Conservation (phyloP, 2,888 invertebrate genomes). For the Archaeoteleia sp. region DNA sequence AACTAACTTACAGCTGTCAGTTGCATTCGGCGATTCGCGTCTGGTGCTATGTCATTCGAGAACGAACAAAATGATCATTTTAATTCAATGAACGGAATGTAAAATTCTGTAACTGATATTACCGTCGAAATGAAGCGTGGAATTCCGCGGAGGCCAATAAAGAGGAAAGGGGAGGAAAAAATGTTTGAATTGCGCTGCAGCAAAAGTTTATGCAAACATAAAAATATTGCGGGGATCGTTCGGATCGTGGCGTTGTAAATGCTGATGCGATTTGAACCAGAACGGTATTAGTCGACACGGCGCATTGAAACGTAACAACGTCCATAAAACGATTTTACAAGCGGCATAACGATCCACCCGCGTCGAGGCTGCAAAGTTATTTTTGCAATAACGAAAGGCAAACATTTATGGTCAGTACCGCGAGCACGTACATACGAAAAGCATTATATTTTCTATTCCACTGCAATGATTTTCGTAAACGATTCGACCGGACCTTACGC, state of each 20-base stretch:
- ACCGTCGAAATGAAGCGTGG: slow-evolving; percentile 31
- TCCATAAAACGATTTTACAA: slow-evolving; percentile 51
- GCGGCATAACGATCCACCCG: slow-evolving; percentile 46
- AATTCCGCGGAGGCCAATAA: slow-evolving; percentile 43
- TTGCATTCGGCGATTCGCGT: too few species aligned
- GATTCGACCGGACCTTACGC: not conserved
- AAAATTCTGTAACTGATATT: slow-evolving; percentile 40
- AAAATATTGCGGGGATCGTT: slow-evolving; percentile 43
- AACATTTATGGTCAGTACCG: slow-evolving; percentile 42
- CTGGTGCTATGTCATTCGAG: too few species aligned
- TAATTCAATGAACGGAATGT: slow-evolving; percentile 23
- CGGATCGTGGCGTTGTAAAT: slow-evolving; percentile 21
- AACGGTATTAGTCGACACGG: slow-evolving; percentile 35
- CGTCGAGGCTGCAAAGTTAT: slow-evolving; percentile 46
- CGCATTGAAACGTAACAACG: slow-evolving; percentile 43
- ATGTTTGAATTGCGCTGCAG: slow-evolving; percentile 23
- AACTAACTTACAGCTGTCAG: too few species aligned
- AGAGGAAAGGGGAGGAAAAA: slow-evolving; percentile 25
- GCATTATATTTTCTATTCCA: slow-evolving; percentile 16
- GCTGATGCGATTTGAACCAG: slow-evolving; percentile 9
- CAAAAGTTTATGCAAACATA: slow-evolving; percentile 54
- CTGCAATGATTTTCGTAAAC: slow-evolving; percentile 6
- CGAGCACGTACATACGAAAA: slow-evolving; percentile 9
- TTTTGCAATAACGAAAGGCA: slow-evolving; percentile 53
- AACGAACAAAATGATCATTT: slow-evolving; percentile 17